phyloP scores from a whole-genome alignment of 2,113 vertebrate genomes.

The Jacana jacana region DNA sequence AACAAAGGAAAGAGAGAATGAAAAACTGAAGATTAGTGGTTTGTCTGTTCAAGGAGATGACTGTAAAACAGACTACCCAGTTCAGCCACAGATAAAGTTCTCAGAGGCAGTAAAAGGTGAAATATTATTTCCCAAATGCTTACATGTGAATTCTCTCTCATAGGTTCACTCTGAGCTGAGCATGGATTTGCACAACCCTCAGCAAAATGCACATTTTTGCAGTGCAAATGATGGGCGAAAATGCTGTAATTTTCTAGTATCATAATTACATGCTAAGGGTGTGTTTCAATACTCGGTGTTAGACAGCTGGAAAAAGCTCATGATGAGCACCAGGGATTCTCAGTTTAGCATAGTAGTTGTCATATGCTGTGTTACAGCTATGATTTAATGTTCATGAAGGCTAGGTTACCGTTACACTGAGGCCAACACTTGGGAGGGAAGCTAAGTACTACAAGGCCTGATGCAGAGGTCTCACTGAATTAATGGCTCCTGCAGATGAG shows the following conservation, averaged over 20 bases:
- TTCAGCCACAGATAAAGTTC: conserved; percentile 28
- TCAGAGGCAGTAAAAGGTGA: conserved; percentile 65
- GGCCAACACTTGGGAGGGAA: background rate
- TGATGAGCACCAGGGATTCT: background rate
- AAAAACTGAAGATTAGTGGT: background rate
- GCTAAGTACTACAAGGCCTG: background rate
- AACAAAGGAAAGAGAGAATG: conserved; percentile 52
- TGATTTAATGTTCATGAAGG: background rate
- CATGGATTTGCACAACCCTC: background rate
- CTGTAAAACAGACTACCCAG: background rate
- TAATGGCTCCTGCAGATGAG: background rate
- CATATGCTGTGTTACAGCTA: background rate
- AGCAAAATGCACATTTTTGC: background rate
- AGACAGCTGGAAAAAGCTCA: background rate
- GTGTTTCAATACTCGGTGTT: background rate
- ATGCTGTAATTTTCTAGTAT: background rate
- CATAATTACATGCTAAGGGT: background rate
- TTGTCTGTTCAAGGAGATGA: background rate
- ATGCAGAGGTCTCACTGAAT: background rate
- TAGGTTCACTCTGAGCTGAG: background rate
- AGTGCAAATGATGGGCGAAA: background rate
- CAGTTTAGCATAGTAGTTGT: background rate
- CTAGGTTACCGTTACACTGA: background rate
- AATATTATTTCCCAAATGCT: background rate
- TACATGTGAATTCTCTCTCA: background rate